Evolutionary conservation across 2,113 vertebrate species (phyloP).

Genomic region (Butorides virescens): DNA sequence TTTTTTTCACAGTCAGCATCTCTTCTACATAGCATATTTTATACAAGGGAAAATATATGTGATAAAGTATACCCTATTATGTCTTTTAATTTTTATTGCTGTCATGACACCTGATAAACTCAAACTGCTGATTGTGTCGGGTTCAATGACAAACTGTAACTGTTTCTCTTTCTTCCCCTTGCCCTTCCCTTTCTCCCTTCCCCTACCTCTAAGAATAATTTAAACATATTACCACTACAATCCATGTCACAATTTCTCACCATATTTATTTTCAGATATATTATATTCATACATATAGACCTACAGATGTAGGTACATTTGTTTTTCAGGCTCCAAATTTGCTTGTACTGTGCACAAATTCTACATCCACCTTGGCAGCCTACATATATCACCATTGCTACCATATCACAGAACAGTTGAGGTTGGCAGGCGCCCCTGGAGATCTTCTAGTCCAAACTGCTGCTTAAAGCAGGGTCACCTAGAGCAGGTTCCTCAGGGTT

Average conservation of each 20-base stretch:
- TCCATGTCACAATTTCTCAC: not conserved
- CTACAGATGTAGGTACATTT: not conserved
- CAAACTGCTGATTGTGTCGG: not conserved
- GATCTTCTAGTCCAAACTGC: not conserved
- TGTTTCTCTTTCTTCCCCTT: not conserved
- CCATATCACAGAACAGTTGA: not conserved
- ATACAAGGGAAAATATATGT: not conserved
- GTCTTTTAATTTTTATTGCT: slow-evolving; percentile 8
- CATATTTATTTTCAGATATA: not conserved
- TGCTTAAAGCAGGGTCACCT: not conserved
- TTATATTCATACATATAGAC: not conserved
- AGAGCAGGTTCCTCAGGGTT: not conserved
- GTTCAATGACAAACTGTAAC: not conserved
- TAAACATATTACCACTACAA: not conserved
- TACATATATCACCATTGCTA: not conserved
- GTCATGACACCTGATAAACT: not conserved
- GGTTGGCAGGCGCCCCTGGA: not conserved
- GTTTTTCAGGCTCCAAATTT: not conserved
- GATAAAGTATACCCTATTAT: not conserved
- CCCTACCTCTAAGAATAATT: not conserved
- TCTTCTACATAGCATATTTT: not conserved
- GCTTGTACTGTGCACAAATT: accelerated
- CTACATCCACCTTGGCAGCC: accelerated
- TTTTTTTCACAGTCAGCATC: not conserved
- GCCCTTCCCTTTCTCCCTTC: not conserved